Percentiles rank a stretch among this genome's conserved stretches.
Conservation (phyloP, 2,888 invertebrate genomes). For the Synergus itoensis region DNA sequence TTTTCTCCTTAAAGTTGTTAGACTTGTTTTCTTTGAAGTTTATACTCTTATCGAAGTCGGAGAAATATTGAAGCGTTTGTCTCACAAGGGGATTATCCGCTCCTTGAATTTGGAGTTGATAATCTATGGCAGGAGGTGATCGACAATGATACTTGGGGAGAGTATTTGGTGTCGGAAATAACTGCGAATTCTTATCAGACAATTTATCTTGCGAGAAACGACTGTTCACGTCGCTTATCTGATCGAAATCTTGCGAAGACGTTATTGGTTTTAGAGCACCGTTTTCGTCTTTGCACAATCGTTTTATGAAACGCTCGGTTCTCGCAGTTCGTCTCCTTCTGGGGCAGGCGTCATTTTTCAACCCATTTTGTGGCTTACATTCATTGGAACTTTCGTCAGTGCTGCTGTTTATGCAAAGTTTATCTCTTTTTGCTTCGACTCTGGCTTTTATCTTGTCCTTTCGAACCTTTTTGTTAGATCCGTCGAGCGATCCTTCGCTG, state of each 20-base stretch:
- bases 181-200: neutral
- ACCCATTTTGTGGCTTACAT: slow-evolving; percentile 76
- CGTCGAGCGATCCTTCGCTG: slow-evolving; percentile 79
- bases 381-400: slow-evolving; percentile 80
- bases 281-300: slow-evolving; percentile 79
- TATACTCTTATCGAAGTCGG: slow-evolving; percentile 55
- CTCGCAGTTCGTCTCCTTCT: slow-evolving; percentile 86
- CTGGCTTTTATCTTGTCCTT: slow-evolving; percentile 83
- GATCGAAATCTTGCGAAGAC: neutral
- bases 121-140: slow-evolving; percentile 20
- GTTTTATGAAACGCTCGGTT: slow-evolving; percentile 89
- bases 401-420: slow-evolving; percentile 82
- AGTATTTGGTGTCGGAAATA: neutral
- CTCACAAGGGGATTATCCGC: slow-evolving; percentile 52
- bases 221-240: neutral
- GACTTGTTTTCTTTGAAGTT: neutral
- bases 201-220: neutral
- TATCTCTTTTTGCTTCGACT: slow-evolving; percentile 83
- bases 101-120: slow-evolving; percentile 17
- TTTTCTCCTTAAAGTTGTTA: neutral
- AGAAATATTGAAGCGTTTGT: slow-evolving; percentile 56
- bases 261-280: slow-evolving; percentile 18
- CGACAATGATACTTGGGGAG: neutral
- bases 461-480: slow-evolving; percentile 79
- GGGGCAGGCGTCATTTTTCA: slow-evolving; percentile 81